A percentile compares a stretch with the other conserved stretches of the same genome.
Evolutionary conservation across 2,797 vertebrate species (phyloP).

Genomic region (Triplophysa bombifrons): DNA sequence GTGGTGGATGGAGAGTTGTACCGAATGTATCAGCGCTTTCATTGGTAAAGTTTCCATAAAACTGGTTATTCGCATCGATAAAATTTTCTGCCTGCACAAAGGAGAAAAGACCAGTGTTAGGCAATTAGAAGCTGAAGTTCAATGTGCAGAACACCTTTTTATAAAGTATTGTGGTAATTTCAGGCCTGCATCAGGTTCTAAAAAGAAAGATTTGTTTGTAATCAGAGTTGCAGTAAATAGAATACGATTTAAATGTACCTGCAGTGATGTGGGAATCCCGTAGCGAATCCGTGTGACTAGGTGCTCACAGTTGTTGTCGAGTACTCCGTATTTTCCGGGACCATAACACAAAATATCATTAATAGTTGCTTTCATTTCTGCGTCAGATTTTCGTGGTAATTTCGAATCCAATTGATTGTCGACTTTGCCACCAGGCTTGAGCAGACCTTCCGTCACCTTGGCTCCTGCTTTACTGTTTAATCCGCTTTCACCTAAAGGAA

Average conservation of each 20-base stretch:
- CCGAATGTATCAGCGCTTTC: too few relatives aligned
- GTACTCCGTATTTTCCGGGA: not conserved
- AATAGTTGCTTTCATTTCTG: not conserved
- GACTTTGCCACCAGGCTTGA: not conserved
- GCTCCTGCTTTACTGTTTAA: not conserved
- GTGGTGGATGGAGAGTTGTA: too few relatives aligned
- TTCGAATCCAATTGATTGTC: not conserved
- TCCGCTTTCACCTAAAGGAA: not conserved
- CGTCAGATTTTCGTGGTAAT: not conserved
- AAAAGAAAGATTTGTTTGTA: not conserved
- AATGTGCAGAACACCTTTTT: not conserved
- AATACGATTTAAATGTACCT: not conserved
- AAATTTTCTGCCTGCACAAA: too few relatives aligned
- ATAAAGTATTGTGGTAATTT: not conserved
- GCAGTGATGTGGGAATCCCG: not conserved
- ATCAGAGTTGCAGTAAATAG: not conserved
- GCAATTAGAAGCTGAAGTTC: not conserved
- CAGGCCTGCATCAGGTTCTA: not conserved
- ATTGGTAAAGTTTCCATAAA: too few relatives aligned
- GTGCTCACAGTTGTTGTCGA: slow-evolving; percentile 1
- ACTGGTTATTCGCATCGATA: too few relatives aligned
- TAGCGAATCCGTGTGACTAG: not conserved
- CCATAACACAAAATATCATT: rapidly evolving
- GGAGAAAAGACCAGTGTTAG: too few relatives aligned
- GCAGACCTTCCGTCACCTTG: not conserved